phyloP scores from a whole-genome alignment of 2,797 vertebrate genomes.

The Syngnathus acus region DNA sequence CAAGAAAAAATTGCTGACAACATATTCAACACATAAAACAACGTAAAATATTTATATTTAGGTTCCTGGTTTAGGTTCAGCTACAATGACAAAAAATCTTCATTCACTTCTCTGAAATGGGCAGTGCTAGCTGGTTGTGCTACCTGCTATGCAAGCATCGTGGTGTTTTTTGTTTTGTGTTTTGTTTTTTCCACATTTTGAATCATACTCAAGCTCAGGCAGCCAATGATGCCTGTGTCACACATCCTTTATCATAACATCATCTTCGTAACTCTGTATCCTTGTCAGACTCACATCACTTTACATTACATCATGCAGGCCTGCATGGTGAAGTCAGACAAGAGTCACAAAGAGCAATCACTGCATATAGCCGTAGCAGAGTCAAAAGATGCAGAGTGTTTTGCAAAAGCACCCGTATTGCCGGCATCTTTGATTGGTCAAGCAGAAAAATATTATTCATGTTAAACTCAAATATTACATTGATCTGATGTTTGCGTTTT shows the following conservation, averaged over 20 bases:
- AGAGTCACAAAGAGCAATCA: not conserved
- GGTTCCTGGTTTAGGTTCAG: not conserved
- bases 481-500: not conserved
- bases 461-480: not conserved
- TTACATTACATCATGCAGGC: slow-evolving; percentile 1
- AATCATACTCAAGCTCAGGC: not conserved
- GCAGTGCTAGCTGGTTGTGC: not conserved
- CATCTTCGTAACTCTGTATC: slow-evolving; percentile 1
- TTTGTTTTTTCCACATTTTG: not conserved
- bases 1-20: too few species aligned
- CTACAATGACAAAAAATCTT: not conserved
- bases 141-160: slow-evolving; percentile 1
- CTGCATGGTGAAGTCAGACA: not conserved
- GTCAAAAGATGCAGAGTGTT: not conserved
- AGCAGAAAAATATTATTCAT: not conserved
- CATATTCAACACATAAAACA: too few species aligned
- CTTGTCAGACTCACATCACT: not conserved
- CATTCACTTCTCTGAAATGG: not conserved
- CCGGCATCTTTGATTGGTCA: not conserved
- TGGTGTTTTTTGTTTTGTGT: not conserved
- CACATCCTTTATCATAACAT: not conserved
- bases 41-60: too few species aligned
- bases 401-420: not conserved
- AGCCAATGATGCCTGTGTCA: not conserved
- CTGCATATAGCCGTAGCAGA: not conserved